Percentiles rank a stretch among this genome's conserved stretches.
Evolutionary conservation across 2,888 invertebrate genomes (phyloP).

Genomic region (Clostera curtula): DNA sequence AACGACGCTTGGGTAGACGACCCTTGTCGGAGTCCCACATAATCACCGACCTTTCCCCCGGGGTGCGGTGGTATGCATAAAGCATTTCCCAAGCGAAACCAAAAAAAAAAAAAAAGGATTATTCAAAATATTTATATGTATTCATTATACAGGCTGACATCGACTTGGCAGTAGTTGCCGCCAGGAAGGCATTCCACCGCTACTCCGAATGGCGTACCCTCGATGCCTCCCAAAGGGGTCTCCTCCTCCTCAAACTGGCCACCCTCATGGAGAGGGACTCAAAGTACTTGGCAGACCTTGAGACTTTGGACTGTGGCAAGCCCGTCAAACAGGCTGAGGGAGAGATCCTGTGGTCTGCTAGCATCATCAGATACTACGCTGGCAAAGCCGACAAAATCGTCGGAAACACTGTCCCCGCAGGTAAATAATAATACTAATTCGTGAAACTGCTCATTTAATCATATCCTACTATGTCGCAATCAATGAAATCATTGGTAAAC

Average conservation of each 20-base stretch:
- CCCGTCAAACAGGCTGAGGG: constrained; percentile 81
- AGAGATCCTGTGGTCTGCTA: constrained; percentile 77
- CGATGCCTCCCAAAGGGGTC: constrained; percentile 86
- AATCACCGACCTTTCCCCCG: no score
- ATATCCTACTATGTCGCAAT: no score
- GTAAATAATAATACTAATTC: constrained; percentile 20
- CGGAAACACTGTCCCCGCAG: constrained; percentile 82
- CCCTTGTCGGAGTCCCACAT: no score
- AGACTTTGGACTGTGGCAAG: constrained; percentile 95
- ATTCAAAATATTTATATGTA: no score
- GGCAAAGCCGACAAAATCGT: constrained; percentile 94
- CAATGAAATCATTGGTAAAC: no score
- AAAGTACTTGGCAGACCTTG: constrained; percentile 84
- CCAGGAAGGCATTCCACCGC: constrained; percentile 83
- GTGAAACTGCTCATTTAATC: constrained; percentile 1
- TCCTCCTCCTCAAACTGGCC: constrained; percentile 81
- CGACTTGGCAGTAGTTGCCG: constrained; percentile 85
- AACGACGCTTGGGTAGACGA: no score
- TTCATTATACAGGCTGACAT: constrained; percentile 82
- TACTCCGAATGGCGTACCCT: constrained; percentile 85
- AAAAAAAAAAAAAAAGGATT: no score
- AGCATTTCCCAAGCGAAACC: no score
- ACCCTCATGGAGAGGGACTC: constrained; percentile 84
- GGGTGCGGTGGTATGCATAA: no score
- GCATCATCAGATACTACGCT: constrained; percentile 86